These are phyloP conservation scores for Antheraea assamensis DNA, from an alignment of 2,888 invertebrate species.

Conservation along the genomic window DNA sequence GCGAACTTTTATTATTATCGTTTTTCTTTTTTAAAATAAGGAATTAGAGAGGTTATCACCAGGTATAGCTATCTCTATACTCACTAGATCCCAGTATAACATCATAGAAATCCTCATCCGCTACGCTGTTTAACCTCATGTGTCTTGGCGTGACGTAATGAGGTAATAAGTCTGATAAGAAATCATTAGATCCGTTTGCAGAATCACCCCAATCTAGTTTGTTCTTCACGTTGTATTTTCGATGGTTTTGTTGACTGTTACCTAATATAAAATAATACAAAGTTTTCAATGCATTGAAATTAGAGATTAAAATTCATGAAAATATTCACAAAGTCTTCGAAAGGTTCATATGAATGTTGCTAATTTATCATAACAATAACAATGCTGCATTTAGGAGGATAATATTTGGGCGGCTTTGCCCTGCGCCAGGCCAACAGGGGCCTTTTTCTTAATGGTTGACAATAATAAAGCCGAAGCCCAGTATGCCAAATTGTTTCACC, in stretches of 20 bases:
- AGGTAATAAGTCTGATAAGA: slow-evolving; percentile 69
- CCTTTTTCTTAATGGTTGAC: too few species aligned
- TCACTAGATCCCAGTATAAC: slow-evolving; percentile 65
- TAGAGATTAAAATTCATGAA: background rate
- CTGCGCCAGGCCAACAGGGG: too few species aligned
- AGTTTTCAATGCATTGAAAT: background rate
- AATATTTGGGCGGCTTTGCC: too few species aligned
- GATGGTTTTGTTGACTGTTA: slow-evolving; percentile 52
- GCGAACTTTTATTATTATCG: too few species aligned
- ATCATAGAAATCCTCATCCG: slow-evolving; percentile 71
- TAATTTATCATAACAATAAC: background rate
- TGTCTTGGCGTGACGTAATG: slow-evolving; percentile 76
- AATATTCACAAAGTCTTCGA: background rate
- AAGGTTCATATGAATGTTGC: background rate
- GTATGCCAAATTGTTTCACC: too few species aligned
- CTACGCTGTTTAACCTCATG: slow-evolving; percentile 44
- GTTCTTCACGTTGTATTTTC: slow-evolving; percentile 49
- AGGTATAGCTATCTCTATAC: slow-evolving; percentile 27
- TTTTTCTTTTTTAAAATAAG: too few species aligned
- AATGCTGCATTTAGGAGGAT: too few species aligned
- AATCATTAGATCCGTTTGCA: slow-evolving; percentile 59
- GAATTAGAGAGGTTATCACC: background rate
- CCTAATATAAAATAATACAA: slow-evolving; percentile 33
- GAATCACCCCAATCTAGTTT: slow-evolving; percentile 64
- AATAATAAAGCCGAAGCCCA: too few species aligned